Conservation (phyloP, 2,888 invertebrate genomes). For the Nymphalis polychloros region DNA sequence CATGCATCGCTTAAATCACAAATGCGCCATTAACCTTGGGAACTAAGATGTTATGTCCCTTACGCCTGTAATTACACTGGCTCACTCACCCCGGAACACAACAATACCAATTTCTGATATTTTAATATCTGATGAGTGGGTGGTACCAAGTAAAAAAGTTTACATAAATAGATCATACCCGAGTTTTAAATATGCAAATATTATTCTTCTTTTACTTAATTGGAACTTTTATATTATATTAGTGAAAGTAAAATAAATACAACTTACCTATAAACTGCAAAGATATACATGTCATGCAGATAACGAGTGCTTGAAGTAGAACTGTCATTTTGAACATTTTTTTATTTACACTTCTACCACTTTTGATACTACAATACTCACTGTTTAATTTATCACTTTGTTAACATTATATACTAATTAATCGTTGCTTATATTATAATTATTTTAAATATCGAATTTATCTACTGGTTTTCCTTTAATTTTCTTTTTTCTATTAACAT, state of each 20-base stretch:
- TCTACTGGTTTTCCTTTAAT: background rate
- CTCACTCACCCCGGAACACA: too few species aligned
- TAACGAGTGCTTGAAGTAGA: slow-evolving; percentile 50
- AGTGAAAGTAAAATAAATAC: background rate
- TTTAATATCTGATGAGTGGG: too few species aligned
- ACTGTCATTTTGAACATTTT: slow-evolving; percentile 63
- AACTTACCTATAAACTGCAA: slow-evolving; percentile 68
- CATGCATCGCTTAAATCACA: too few species aligned
- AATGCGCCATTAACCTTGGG: too few species aligned
- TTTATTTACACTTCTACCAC: slow-evolving; percentile 38
- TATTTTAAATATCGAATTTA: background rate
- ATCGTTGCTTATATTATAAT: background rate
- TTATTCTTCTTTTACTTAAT: too few species aligned
- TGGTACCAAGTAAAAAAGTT: too few species aligned
- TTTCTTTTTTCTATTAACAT: background rate
- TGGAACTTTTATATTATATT: background rate
- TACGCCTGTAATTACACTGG: too few species aligned
- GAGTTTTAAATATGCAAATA: too few species aligned
- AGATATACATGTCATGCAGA: slow-evolving; percentile 51
- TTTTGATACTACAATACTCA: slow-evolving; percentile 35
- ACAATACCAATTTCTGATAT: too few species aligned
- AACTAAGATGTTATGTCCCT: too few species aligned
- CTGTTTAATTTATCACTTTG: slow-evolving; percentile 13
- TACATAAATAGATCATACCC: too few species aligned
- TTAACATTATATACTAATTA: background rate